Conservation (phyloP, 2,888 invertebrate genomes). For the Athetis lepigone region DNA sequence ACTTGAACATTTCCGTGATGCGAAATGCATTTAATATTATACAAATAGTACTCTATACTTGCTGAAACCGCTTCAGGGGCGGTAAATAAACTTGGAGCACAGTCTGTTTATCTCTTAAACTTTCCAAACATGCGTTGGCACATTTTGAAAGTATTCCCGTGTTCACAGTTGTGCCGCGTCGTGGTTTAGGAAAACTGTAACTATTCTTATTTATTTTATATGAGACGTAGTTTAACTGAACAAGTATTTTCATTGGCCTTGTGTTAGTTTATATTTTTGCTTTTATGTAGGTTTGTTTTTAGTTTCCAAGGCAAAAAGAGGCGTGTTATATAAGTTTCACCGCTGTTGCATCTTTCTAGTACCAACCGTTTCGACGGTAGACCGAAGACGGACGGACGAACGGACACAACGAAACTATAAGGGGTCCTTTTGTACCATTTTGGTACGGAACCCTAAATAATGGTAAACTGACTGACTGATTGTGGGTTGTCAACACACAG, state of each 20-base stretch:
- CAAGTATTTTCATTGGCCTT: neutral
- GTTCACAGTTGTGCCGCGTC: constrained; percentile 4
- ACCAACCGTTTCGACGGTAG: no score
- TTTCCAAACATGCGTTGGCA: constrained; percentile 43
- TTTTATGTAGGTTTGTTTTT: neutral
- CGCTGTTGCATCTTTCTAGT: no score
- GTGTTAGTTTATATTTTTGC: neutral
- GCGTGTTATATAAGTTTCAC: no score
- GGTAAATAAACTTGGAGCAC: constrained; percentile 28
- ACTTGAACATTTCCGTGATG: neutral
- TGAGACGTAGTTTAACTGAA: neutral
- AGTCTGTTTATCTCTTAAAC: constrained; percentile 42
- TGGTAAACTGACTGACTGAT: no score
- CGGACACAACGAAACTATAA: no score
- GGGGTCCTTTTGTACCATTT: no score
- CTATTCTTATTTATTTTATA: neutral
- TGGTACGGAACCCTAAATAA: no score
- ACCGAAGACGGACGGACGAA: no score
- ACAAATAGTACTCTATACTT: constrained; percentile 5
- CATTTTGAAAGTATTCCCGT: constrained; percentile 37
- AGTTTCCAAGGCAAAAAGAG: no score
- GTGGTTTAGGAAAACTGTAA: constrained; percentile 4
- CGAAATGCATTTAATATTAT: constrained; percentile 11
- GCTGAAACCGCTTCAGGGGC: constrained; percentile 6
- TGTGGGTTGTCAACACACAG: no score